Evolutionary conservation across 2,888 invertebrate species (phyloP).

Genomic region (Smittia sp.): DNA sequence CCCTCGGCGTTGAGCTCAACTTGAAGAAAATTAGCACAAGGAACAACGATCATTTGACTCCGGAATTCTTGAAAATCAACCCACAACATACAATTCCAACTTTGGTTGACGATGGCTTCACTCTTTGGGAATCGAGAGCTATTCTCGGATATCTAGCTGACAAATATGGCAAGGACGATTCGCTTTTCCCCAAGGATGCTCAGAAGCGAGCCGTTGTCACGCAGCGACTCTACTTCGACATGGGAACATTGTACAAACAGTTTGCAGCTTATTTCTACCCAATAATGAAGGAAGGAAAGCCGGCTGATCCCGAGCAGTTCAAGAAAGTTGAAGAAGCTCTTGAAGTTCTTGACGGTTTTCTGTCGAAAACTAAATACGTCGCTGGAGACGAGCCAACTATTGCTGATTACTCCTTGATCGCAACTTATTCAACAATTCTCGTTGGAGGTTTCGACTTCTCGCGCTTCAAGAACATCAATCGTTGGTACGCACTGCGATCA

Average conservation of each 20-base stretch:
- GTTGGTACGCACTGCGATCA: constrained; percentile 31
- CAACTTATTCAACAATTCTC: constrained; percentile 64
- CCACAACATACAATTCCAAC: constrained; percentile 40
- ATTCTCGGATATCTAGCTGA: constrained; percentile 34
- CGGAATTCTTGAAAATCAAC: constrained; percentile 57
- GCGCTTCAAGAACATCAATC: constrained; percentile 39
- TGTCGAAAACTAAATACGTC: constrained; percentile 64
- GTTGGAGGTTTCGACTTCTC: constrained; percentile 62
- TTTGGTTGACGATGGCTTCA: constrained; percentile 33
- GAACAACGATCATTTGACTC: constrained; percentile 60
- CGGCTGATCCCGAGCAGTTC: constrained; percentile 61
- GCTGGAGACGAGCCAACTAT: constrained; percentile 67
- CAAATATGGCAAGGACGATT: constrained; percentile 56
- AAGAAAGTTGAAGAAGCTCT: constrained; percentile 63
- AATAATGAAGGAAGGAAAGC: constrained; percentile 57
- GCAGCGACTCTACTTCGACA: constrained; percentile 70
- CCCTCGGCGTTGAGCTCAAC: constrained; percentile 60
- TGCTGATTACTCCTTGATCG: constrained; percentile 66
- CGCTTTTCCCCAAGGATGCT: constrained; percentile 67
- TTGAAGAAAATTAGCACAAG: constrained; percentile 54
- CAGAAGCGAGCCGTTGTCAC: constrained; percentile 68
- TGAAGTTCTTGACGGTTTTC: constrained; percentile 62
- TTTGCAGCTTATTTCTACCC: constrained; percentile 64
- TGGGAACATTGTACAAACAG: constrained; percentile 64
- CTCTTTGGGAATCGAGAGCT: constrained; percentile 34